phyloP scores from a whole-genome alignment of 2,888 invertebrate genomes.

The Nipponacmea schrenckii region DNA sequence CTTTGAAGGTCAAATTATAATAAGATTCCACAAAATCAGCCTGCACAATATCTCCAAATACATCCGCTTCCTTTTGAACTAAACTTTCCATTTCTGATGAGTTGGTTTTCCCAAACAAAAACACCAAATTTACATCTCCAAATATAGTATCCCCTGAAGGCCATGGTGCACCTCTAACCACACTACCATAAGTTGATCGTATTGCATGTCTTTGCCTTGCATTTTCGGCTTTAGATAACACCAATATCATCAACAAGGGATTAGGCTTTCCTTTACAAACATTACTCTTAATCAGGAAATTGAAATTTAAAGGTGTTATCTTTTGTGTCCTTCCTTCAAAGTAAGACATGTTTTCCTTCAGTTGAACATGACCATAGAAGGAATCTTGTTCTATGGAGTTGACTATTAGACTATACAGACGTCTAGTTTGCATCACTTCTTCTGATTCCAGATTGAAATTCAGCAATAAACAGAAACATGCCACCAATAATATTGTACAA shows the following conservation, averaged over 20 bases:
- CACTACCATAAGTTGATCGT: slow-evolving; percentile 32
- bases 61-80: slow-evolving; percentile 25
- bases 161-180: slow-evolving; percentile 10
- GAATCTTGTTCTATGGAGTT: neutral
- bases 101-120: slow-evolving; percentile 32
- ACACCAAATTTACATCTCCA: slow-evolving; percentile 11
- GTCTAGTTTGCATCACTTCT: neutral
- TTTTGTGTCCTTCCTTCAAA: slow-evolving; percentile 7
- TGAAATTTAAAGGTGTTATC: slow-evolving; percentile 14
- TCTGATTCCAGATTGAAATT: neutral
- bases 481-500: no score
- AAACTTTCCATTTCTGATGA: slow-evolving; percentile 1
- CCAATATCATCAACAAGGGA: slow-evolving; percentile 24
- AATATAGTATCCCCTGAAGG: slow-evolving; percentile 9
- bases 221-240: slow-evolving; percentile 30
- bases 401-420: neutral
- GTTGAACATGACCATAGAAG: slow-evolving; percentile 13
- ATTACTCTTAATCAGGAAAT: slow-evolving; percentile 10
- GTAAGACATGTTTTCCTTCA: neutral
- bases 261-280: neutral
- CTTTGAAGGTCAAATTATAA: slow-evolving; percentile 60
- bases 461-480: no score
- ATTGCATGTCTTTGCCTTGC: slow-evolving; percentile 23
- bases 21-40: slow-evolving; percentile 57
- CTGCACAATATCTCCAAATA: slow-evolving; percentile 34